Evolutionary conservation across 1,140 invertebrate genomes (phyloP), one percentile per base, ranked within the genome.

Genomic region (Archivesica marissinica): DNA sequence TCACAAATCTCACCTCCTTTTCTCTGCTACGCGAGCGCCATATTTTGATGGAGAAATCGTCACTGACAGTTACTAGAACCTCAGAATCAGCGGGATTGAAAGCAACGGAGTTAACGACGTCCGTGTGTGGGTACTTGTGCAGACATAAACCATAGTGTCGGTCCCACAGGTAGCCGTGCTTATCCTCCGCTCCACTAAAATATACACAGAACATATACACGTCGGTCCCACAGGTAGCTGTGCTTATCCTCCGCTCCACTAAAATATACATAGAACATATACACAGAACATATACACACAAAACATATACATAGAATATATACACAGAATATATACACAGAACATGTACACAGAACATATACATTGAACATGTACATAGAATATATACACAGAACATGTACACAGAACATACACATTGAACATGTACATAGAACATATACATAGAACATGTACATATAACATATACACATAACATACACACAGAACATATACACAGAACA

Each of bases 181-280:
- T 96, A 92, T 98, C 97, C 94, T 98, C 97, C 41, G 97, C 97
- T 28, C 97, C 97, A 94, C 97, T 97, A 91, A 54, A 95, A 94
- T 39, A 38, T 30, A 7, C 9, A 47, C 9, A 47, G 20, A 47
- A 47, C 20, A 47, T n/a, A n/a, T n/a, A n/a, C n/a, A 92, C 97
- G 96, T 74, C 97, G 94, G 89, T 98, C 97, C 97, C 97, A 98
- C 7, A 98, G 90, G 91, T 98, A 98, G 0, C 97, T 96, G 92
- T 97, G 96, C 90, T 96, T 96, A 92, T 98, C 97, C 94, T 98
- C 97, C 41, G 97, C 97, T 28, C 97, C 97, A 94, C 97, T 97
- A 91, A 54, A 95, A 94, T 39, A 38, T 56, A 17, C 9, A 47
- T 9, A 47, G 20, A 47, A 47, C n/a, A n/a, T n/a, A n/a, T n/a